Evolutionary conservation across 2,797 vertebrate species (phyloP).

Genomic region (Crocidura indochinensis): DNA sequence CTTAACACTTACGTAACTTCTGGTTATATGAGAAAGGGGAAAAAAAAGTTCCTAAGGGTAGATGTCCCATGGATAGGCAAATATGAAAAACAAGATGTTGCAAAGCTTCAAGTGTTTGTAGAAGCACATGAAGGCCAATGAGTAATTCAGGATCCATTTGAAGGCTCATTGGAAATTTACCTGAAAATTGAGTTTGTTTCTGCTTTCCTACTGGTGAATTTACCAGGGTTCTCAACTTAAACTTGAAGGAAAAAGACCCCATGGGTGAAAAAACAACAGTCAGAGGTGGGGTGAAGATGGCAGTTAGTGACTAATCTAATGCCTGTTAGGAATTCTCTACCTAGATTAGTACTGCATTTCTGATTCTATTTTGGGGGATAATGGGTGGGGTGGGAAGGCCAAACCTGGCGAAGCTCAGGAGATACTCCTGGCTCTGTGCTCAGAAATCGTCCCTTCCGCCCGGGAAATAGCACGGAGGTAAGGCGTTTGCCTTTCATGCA

Average conservation of each 20-base stretch:
- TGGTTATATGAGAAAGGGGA: not conserved
- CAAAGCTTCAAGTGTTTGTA: slow-evolving; percentile 40
- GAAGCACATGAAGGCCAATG: not conserved
- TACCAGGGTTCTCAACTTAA: slow-evolving; percentile 14
- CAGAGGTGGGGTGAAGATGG: not conserved
- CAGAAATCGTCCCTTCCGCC: no score
- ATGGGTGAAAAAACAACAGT: slow-evolving; percentile 5
- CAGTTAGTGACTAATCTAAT: not conserved
- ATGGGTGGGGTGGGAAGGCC: no score
- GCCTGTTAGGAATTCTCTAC: slow-evolving; percentile 1
- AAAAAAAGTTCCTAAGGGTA: slow-evolving; percentile 35
- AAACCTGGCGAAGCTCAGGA: no score
- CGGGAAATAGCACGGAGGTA: no score
- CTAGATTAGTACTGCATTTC: not conserved
- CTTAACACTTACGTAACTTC: not conserved
- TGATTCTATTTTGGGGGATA: not conserved
- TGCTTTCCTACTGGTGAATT: not conserved
- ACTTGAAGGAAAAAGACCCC: slow-evolving; percentile 15
- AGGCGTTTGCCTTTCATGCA: no score
- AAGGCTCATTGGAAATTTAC: slow-evolving; percentile 18
- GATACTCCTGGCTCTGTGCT: no score
- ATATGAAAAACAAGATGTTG: slow-evolving; percentile 16
- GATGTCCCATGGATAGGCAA: slow-evolving; percentile 17
- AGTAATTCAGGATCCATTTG: slow-evolving; percentile 39
- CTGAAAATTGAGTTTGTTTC: slow-evolving; percentile 42